Conservation (phyloP, 2,113 vertebrate genomes). For the Oreochromis tanganicae region DNA sequence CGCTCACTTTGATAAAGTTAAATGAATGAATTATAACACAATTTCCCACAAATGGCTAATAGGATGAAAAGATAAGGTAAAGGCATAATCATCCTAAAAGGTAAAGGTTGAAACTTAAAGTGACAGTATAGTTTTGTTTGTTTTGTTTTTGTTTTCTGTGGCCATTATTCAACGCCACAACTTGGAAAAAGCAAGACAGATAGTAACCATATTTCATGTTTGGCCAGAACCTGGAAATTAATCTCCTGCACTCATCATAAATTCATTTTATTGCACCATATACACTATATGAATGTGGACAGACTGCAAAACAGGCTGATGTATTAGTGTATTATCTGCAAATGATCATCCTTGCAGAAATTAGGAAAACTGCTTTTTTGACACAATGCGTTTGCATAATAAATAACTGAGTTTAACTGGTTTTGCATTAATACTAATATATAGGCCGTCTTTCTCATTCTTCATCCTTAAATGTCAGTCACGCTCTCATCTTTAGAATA, state of each 20-base stretch:
- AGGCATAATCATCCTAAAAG: neutral
- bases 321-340: neutral
- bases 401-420: neutral
- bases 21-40: neutral
- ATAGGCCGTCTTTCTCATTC: neutral
- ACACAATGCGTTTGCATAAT: neutral
- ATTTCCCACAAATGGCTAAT: neutral
- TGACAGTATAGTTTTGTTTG: neutral
- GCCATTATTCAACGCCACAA: neutral
- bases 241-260: neutral
- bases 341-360: neutral
- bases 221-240: neutral
- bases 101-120: neutral
- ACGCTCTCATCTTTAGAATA: conserved; percentile 1
- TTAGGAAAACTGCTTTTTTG: neutral
- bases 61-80: neutral
- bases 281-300: neutral
- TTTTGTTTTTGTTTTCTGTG: neutral
- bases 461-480: conserved; percentile 9
- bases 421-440: neutral
- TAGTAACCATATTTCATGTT: neutral
- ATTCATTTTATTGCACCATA: neutral
- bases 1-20: neutral
- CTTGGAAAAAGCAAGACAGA: neutral
- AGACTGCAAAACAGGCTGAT: neutral